These are phyloP conservation scores for Perognathus longimembris DNA, from an alignment of 2,113 vertebrate genomes.

Conservation along the genomic window DNA sequence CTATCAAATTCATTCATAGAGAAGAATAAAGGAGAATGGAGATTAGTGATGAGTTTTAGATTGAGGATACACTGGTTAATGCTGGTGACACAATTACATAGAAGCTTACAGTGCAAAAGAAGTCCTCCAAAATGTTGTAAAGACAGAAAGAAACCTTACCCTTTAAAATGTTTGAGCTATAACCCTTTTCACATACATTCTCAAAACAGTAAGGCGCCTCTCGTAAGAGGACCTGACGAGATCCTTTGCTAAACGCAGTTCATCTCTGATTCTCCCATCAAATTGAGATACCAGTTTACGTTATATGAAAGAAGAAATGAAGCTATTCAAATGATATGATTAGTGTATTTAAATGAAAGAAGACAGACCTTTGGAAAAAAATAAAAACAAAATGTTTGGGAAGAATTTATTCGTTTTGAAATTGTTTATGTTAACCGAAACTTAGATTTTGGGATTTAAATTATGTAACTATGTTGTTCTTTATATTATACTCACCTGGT, in stretches of 20 bases:
- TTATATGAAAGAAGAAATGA: background rate
- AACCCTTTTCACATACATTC: background rate
- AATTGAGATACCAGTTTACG: background rate
- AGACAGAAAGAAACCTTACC: background rate
- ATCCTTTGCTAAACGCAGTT: background rate
- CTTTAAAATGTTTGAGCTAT: background rate
- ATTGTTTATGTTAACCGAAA: background rate
- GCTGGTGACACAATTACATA: background rate
- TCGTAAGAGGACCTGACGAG: background rate
- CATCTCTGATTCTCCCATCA: background rate
- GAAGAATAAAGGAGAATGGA: background rate
- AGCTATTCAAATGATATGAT: background rate
- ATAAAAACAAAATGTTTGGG: constrained; percentile 14
- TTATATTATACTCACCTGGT: background rate
- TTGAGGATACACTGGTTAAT: background rate
- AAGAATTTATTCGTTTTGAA: background rate
- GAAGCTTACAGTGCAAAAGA: background rate
- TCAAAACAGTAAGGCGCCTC: background rate
- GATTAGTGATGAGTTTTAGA: background rate
- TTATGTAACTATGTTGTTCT: background rate
- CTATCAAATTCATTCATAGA: background rate
- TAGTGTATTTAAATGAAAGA: background rate
- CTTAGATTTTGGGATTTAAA: constrained; percentile 13
- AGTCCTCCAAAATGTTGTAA: background rate
- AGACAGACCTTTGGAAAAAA: background rate